Evolutionary conservation across 2,113 vertebrate species (phyloP), one percentile per base, ranked within the genome.

Genomic region (Nibea albiflora): DNA sequence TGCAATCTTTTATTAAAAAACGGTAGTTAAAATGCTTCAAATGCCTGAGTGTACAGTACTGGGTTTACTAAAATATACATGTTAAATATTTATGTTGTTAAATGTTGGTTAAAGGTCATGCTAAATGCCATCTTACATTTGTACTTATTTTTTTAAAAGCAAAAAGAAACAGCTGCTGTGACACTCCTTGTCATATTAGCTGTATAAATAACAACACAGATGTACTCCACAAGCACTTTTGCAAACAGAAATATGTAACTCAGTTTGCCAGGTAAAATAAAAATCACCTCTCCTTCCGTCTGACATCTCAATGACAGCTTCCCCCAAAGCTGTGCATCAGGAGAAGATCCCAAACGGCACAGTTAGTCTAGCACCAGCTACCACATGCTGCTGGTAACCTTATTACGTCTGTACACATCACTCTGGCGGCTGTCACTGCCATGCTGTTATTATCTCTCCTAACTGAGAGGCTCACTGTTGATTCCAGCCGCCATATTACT

Each of bases 391-490:
- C 80, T 67, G 73, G 11, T 92, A 93, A 93, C 92, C 93, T 91
- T 90, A 92, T 93, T 93, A 93, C 54, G 90, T 92, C 89, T 87
- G 86, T 72, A 73, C 90, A 83, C 90, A 90, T 94, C 89, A 92
- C 86, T 90, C 85, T 76, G 74, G 76, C 75, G 84, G 73, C 83
- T 91, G 91, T 94, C 93, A 85, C 73, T 84, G 85, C 31, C 76
- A 63, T 26, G 84, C 90, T 91, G 88, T 85, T 90, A 80, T 88
- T 91, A 88, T 82, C 79, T 68, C 84, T 73, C 28, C 68, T 72
- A 53, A 87, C 84, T 64, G 83, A 73, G 82, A 76, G 56, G 75
- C 84, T 85, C 57, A 14, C 85, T 80, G 79, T 88, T 69, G 84
- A 76, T 52, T 73, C 81, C 68, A 76, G 82, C 20, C 71, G 44